phyloP scores from a whole-genome alignment of 2,888 invertebrate genomes.

The Chirona hameri region DNA sequence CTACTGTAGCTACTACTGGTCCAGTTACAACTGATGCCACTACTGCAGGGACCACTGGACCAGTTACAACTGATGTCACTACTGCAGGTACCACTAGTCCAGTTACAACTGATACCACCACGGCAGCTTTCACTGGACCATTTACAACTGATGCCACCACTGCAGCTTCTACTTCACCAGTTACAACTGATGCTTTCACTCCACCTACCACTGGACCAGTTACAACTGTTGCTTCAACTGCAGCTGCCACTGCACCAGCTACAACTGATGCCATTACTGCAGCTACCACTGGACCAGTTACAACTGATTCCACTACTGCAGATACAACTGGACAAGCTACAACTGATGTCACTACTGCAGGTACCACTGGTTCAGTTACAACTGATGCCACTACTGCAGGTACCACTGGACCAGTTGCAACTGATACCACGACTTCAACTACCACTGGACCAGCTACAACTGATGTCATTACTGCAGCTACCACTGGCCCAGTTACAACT shows the following conservation, averaged over 20 bases:
- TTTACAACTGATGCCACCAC: not conserved
- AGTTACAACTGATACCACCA: no score
- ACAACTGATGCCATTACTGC: not conserved
- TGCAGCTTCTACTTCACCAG: not conserved
- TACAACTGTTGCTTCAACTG: not conserved
- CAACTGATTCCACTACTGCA: not conserved
- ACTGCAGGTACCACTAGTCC: no score
- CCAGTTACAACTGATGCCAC: no score
- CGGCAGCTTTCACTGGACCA: not conserved
- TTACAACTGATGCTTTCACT: not conserved
- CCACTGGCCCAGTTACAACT: not conserved
- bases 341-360: no score
- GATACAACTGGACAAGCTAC: no score
- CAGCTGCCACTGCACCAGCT: not conserved
- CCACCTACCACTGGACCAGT: no score
- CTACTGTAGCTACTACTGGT: not conserved
- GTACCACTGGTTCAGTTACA: no score
- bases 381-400: not conserved
- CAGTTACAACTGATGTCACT: not conserved
- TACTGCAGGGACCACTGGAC: not conserved
- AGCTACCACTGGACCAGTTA: no score
- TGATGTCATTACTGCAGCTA: not conserved
- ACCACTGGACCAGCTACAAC: no score
- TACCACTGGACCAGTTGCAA: not conserved
- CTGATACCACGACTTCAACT: no score